Conservation (phyloP, 2,797 vertebrate species). For the Cygnus olor region DNA sequence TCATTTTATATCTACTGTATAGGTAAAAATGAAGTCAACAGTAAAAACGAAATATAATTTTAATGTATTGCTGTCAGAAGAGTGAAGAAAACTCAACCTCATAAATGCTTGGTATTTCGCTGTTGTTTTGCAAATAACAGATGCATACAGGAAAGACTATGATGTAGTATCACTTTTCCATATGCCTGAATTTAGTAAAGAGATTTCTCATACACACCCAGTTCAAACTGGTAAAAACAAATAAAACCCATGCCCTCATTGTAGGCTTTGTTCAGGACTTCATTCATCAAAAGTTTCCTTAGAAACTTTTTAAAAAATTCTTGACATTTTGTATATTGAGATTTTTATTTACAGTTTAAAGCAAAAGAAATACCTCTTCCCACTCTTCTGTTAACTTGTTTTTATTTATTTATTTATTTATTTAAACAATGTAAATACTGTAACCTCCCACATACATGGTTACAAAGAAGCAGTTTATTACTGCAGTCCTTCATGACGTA, state of each 20-base stretch:
- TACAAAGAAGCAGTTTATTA: neutral
- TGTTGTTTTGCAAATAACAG: neutral
- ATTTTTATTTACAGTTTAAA: neutral
- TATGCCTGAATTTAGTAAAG: neutral
- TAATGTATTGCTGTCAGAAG: neutral
- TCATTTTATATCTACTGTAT: neutral
- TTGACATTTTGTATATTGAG: rapidly evolving
- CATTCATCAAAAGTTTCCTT: neutral
- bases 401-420: neutral
- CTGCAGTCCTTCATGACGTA: rapidly evolving
- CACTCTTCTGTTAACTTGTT: neutral
- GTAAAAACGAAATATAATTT: neutral
- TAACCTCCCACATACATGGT: rapidly evolving
- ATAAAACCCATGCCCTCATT: rapidly evolving
- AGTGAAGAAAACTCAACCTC: neutral
- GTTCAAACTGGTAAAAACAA: neutral
- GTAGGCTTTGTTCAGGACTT: neutral
- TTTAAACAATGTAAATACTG: neutral
- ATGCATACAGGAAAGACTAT: neutral
- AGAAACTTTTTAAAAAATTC: neutral
- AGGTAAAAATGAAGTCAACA: slow-evolving; percentile 6
- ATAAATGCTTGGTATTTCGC: neutral
- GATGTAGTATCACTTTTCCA: neutral
- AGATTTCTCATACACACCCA: neutral
- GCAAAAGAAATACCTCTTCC: neutral